These are phyloP conservation scores for Periophthalmus modestus DNA, from an alignment of 2,113 vertebrate species.

Conservation along the genomic window DNA sequence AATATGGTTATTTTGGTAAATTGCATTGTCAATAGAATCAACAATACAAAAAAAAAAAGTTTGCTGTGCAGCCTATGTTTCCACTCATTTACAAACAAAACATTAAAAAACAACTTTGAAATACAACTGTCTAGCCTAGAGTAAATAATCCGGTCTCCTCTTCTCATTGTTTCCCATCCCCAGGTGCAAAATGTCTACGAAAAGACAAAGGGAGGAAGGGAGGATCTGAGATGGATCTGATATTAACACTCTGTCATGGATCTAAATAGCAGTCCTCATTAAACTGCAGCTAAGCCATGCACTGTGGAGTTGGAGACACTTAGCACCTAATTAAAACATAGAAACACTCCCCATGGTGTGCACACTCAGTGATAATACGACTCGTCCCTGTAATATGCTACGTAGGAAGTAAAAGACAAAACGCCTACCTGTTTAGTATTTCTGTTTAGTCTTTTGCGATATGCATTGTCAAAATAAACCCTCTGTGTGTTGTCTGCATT, in stretches of 20 bases:
- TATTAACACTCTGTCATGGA: conserved; percentile 68
- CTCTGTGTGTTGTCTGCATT: too few species aligned
- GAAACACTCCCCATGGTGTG: conserved; percentile 65
- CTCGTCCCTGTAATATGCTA: conserved; percentile 36
- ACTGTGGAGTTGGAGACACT: conserved; percentile 69
- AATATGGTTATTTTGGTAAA: too few species aligned
- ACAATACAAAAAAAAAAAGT: conserved; percentile 1
- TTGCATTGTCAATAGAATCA: not conserved
- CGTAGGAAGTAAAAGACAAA: conserved; percentile 48
- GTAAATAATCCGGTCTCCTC: conserved; percentile 6
- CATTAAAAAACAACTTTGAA: conserved; percentile 15
- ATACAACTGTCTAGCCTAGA: not conserved
- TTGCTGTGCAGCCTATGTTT: conserved; percentile 31
- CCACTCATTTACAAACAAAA: too few species aligned
- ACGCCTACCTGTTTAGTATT: conserved; percentile 41
- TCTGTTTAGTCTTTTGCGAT: too few species aligned
- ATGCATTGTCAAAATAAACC: too few species aligned
- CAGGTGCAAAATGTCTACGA: conserved; percentile 52
- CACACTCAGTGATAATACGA: conserved; percentile 62
- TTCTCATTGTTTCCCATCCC: conserved; percentile 35
- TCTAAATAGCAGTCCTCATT: conserved; percentile 70
- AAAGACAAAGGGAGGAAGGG: conserved; percentile 15
- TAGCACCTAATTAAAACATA: conserved; percentile 75
- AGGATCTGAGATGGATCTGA: conserved; percentile 60
- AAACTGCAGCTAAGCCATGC: conserved; percentile 54